Conservation (phyloP, 1,140 invertebrate species). For the Adoxophyes honmai region DNA sequence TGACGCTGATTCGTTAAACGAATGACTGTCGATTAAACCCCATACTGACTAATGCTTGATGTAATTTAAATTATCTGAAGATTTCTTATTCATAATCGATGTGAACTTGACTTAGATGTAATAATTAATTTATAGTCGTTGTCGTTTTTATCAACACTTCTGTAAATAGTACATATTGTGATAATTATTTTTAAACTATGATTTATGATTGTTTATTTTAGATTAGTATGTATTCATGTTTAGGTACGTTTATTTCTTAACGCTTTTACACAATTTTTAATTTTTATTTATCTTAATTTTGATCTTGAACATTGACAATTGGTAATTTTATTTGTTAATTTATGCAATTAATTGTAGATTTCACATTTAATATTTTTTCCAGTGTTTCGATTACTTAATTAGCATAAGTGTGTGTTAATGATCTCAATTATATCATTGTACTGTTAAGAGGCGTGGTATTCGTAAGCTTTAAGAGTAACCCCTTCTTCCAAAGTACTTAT, state of each 20-base stretch:
- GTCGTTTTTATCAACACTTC: slow-evolving; percentile 10
- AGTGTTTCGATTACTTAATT: slow-evolving; percentile 8
- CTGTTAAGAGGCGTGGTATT: neutral
- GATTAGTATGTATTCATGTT: too few relatives aligned
- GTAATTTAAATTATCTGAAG: neutral
- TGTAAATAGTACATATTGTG: slow-evolving; percentile 15
- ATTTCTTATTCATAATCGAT: slow-evolving; percentile 10
- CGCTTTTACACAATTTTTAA: slow-evolving; percentile 14
- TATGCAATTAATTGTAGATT: neutral
- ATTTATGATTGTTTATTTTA: slow-evolving; percentile 1
- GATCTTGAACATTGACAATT: slow-evolving; percentile 4
- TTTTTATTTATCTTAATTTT: neutral
- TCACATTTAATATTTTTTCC: neutral
- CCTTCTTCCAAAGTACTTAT: slow-evolving; percentile 5
- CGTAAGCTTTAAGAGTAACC: neutral
- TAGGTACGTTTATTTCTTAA: slow-evolving; percentile 8
- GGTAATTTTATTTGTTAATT: slow-evolving; percentile 1
- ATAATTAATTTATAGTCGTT: slow-evolving; percentile 14
- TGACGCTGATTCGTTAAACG: neutral
- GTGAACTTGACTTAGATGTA: slow-evolving; percentile 3
- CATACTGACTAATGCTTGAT: neutral
- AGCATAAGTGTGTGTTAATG: slow-evolving; percentile 9
- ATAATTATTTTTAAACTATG: slow-evolving; percentile 11
- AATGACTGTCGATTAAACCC: slow-evolving; percentile 5
- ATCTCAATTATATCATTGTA: slow-evolving; percentile 11